Conservation (phyloP, 1,140 invertebrate species). For the Drosophila leontia region DNA sequence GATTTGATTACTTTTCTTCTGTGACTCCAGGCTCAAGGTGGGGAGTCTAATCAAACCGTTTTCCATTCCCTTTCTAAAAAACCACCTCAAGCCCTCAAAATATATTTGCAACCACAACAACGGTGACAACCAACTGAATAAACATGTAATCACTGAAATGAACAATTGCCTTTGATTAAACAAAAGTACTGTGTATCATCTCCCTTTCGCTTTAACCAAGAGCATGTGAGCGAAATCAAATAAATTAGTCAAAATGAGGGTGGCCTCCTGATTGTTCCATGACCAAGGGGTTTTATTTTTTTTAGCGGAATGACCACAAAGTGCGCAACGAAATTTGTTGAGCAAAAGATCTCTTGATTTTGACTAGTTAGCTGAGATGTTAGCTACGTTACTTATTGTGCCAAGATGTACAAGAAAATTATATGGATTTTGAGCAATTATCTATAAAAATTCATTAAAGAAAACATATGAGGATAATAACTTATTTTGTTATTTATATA, state of each 20-base stretch:
- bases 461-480: background rate
- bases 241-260: slow-evolving; percentile 82
- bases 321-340: slow-evolving; percentile 54
- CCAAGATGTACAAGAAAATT: background rate
- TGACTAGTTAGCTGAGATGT: slow-evolving; percentile 32
- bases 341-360: slow-evolving; percentile 16
- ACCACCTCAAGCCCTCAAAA: slow-evolving; percentile 17
- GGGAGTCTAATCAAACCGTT: slow-evolving; percentile 6
- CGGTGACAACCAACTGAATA: slow-evolving; percentile 37
- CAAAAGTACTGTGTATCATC: slow-evolving; percentile 62
- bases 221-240: slow-evolving; percentile 70
- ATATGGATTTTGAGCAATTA: background rate
- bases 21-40: background rate
- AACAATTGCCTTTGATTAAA: slow-evolving; percentile 83
- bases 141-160: slow-evolving; percentile 70
- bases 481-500: no score
- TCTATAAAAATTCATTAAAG: background rate
- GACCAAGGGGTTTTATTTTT: slow-evolving; percentile 15
- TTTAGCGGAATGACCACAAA: slow-evolving; percentile 39
- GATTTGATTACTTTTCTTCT: slow-evolving; percentile 1
- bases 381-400: slow-evolving; percentile 16
- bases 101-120: slow-evolving; percentile 36
- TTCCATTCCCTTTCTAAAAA: slow-evolving; percentile 2
- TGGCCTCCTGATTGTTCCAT: slow-evolving; percentile 59
- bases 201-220: slow-evolving; percentile 29